phyloP scores from a whole-genome alignment of 1,140 invertebrate genomes.

The Vanessa tameamea region DNA sequence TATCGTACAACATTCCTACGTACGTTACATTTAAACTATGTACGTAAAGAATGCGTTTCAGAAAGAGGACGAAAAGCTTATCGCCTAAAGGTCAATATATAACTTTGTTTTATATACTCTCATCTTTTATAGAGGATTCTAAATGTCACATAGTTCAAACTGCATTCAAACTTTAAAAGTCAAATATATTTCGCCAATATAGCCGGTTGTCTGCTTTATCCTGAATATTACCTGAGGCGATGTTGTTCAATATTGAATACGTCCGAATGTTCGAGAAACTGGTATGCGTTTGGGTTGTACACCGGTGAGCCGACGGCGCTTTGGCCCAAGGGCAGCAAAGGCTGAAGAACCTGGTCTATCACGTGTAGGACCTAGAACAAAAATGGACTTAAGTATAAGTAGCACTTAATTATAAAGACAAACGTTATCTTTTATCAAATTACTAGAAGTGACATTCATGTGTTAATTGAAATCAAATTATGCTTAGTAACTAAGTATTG shows the following conservation, averaged over 20 bases:
- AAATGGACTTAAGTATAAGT: neutral
- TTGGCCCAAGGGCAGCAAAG: conserved; percentile 82
- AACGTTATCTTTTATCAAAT: neutral
- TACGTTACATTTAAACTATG: too few relatives aligned
- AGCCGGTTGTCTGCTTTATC: neutral
- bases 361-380: conserved; percentile 87
- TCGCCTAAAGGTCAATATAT: too few relatives aligned
- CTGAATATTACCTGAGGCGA: conserved; percentile 59
- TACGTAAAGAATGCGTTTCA: too few relatives aligned
- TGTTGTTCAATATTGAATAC: conserved; percentile 85
- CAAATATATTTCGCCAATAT: neutral
- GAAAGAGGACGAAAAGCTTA: too few relatives aligned
- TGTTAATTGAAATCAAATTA: too few relatives aligned
- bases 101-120: too few relatives aligned
- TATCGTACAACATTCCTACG: too few relatives aligned
- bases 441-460: too few relatives aligned
- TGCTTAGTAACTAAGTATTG: too few relatives aligned
- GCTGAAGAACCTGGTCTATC: conserved; percentile 90
- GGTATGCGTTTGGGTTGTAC: conserved; percentile 89
- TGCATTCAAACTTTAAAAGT: neutral
- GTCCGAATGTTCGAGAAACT: conserved; percentile 89
- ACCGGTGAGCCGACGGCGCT: conserved; percentile 82
- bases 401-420: neutral
- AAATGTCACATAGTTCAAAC: neutral
- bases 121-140: too few relatives aligned